A percentile compares a stretch with the other conserved stretches of the same genome.
Evolutionary conservation across 2,113 vertebrate species (phyloP).

Genomic region (Poeciliopsis occidentalis): DNA sequence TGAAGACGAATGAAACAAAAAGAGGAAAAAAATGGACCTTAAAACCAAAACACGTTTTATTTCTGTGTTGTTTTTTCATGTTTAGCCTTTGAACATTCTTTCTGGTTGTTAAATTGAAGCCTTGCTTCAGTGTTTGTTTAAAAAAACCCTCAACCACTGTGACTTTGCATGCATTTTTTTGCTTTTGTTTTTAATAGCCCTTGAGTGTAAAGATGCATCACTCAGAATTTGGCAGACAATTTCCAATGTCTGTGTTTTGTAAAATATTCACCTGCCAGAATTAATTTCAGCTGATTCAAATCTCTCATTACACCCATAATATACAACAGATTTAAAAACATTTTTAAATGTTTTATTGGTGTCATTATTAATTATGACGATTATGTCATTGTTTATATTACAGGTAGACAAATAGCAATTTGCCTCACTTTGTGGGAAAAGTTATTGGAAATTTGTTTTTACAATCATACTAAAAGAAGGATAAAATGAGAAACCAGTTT

Average conservation of each 20-base stretch:
- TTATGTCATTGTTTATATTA: no score
- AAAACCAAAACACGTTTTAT: background rate
- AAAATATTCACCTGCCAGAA: background rate
- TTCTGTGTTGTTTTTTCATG: background rate
- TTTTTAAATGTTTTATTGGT: background rate
- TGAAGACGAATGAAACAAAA: background rate
- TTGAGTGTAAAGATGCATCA: background rate
- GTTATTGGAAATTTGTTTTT: no score
- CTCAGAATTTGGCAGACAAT: background rate
- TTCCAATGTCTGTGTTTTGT: background rate
- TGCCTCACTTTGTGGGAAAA: no score
- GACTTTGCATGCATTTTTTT: background rate
- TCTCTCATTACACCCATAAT: no score
- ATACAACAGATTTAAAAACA: no score
- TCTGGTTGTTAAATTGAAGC: background rate
- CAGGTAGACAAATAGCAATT: no score
- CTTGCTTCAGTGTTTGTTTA: background rate
- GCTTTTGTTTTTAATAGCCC: background rate
- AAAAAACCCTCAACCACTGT: no score
- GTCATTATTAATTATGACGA: no score
- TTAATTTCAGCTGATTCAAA: no score
- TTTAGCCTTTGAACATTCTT: background rate
- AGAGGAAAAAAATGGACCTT: background rate
- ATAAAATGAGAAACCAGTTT: no score
- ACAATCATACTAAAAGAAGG: no score